Evolutionary conservation across 1,140 invertebrate genomes (phyloP), one percentile per base, ranked within the genome.

Genomic region (Hestina assimilis): DNA sequence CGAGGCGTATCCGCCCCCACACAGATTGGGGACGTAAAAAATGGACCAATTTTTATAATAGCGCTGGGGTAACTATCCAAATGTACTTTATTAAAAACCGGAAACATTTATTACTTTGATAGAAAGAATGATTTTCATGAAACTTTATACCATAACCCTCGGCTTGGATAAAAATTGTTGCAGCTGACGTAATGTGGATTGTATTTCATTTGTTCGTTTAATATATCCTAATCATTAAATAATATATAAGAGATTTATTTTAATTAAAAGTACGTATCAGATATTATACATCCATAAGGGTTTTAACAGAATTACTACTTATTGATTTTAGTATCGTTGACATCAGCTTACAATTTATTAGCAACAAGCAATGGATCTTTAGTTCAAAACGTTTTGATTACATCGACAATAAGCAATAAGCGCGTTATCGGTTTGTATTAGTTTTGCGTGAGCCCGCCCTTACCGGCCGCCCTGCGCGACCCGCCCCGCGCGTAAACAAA

Each of bases 41-140:
- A 86, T 80, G 69, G 63, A 82, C 69, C 73, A 80, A 84, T 86
- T 85, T 85, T 84, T 81, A 84, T 86, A 84, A 86, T 86, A 83
- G 69, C 67, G 60, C 56, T 46, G 72, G 74, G 71, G 75, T 75
- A 75, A 67, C 69, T 69, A 77, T 69, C 69, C 57, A 59, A 59
- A 72, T 73, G 66, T 69, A 79, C 72, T 87, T 83, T 86, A 83
- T 84, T 86, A 86, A 56, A 55, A 73, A 77, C 79, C 81, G 84
- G 84, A 87, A 83, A 79, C 78, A 75, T 83, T 87, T 83, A 83
- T 86, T 78, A 77, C 75, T 59, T 69, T 66, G 65, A 63, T 61
- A 72, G 81, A 79, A 79, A 69, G 61, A 53, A 58, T 51, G 53
- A 64, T 61, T 62, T 66, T 66, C 41, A 53, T 69, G 58, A 66